These are phyloP conservation scores for Chrysomela aeneicollis DNA, from an alignment of 2,888 invertebrate genomes.

Conservation along the genomic window DNA sequence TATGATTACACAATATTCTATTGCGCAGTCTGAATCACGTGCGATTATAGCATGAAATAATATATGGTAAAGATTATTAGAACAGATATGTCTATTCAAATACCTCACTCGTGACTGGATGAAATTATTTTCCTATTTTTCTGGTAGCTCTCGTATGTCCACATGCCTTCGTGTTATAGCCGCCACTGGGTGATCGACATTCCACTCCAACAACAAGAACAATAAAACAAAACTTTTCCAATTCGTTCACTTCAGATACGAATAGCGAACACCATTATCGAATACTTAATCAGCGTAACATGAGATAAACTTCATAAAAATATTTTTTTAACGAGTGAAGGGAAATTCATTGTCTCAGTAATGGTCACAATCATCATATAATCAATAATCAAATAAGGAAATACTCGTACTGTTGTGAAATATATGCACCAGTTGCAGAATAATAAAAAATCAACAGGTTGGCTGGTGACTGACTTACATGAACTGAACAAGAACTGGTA, in stretches of 20 bases:
- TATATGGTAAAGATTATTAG: no score
- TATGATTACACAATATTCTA: no score
- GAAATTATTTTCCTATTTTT: not conserved
- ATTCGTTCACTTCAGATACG: not conserved
- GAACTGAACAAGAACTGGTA: not conserved
- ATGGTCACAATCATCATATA: constrained; percentile 12
- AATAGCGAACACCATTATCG: constrained; percentile 9
- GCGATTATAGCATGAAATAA: no score
- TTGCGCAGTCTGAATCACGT: no score
- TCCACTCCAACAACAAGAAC: not conserved
- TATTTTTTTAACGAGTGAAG: constrained; percentile 21
- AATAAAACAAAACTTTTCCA: not conserved
- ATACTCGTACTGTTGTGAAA: constrained; percentile 18
- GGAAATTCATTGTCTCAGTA: constrained; percentile 15
- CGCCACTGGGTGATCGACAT: not conserved
- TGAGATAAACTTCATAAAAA: constrained; percentile 10
- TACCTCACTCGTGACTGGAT: not conserved
- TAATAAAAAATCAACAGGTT: constrained; percentile 6
- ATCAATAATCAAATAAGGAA: constrained; percentile 24
- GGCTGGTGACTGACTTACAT: not conserved
- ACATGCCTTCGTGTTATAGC: not conserved
- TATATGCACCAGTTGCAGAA: constrained; percentile 15
- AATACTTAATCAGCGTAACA: constrained; percentile 6
- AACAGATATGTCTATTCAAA: no score
- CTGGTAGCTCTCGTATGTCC: no score